These are phyloP conservation scores for Sipha maydis DNA, from an alignment of 2,888 invertebrate genomes.

Conservation along the genomic window DNA sequence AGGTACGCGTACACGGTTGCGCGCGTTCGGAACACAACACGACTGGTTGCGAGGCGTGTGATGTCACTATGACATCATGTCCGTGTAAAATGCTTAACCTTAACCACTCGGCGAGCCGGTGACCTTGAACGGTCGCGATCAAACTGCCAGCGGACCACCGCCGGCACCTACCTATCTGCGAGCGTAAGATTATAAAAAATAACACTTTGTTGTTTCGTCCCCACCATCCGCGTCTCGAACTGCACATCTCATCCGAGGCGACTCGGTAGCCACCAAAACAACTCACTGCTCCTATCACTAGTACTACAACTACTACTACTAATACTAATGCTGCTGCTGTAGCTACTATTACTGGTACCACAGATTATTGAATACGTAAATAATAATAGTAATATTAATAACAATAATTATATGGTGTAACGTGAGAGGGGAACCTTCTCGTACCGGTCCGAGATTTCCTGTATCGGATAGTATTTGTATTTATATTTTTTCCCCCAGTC, in stretches of 20 bases:
- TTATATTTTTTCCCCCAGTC: background rate
- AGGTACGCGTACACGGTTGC: slow-evolving; percentile 17
- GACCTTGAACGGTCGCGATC: slow-evolving; percentile 57
- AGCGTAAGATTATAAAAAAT: slow-evolving; percentile 20
- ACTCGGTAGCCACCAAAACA: background rate
- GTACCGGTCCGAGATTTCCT: slow-evolving; percentile 1
- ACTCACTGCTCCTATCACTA: background rate
- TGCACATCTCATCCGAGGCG: background rate
- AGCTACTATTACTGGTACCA: background rate
- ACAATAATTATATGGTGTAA: background rate
- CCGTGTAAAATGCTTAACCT: slow-evolving; percentile 55
- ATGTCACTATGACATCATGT: slow-evolving; percentile 62
- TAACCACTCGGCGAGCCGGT: slow-evolving; percentile 50
- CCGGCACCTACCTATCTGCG: slow-evolving; percentile 11
- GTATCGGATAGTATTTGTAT: background rate
- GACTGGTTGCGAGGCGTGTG: slow-evolving; percentile 59
- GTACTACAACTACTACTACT: too few relatives aligned
- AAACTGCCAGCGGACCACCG: slow-evolving; percentile 29
- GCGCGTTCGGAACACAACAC: slow-evolving; percentile 54
- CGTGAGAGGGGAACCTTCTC: background rate
- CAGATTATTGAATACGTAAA: background rate
- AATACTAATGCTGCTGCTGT: too few relatives aligned
- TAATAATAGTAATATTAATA: background rate
- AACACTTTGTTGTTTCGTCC: slow-evolving; percentile 39
- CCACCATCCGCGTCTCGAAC: slow-evolving; percentile 9